phyloP scores from a whole-genome alignment of 2,888 invertebrate species.

The Zygothrica quintamaculata region DNA sequence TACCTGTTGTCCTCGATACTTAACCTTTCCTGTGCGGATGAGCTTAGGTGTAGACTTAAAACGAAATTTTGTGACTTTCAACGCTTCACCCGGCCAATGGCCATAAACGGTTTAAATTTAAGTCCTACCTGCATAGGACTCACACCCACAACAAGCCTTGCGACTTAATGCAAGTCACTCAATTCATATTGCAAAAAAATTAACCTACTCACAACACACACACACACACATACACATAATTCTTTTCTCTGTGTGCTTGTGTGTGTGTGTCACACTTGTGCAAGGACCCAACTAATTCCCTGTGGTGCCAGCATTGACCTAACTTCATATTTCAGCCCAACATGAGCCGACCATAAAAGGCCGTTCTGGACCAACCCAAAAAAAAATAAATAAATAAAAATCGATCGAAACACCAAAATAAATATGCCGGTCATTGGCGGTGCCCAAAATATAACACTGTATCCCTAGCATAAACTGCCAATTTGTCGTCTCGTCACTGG shows the following conservation, averaged over 20 bases:
- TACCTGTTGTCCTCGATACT: slow-evolving; percentile 44
- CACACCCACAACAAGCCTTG: slow-evolving; percentile 37
- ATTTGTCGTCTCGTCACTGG: slow-evolving; percentile 55
- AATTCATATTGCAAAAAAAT: slow-evolving; percentile 23
- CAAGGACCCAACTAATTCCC: slow-evolving; percentile 18
- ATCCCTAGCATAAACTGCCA: slow-evolving; percentile 15
- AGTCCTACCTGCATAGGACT: slow-evolving; percentile 41
- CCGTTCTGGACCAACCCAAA: slow-evolving; percentile 17
- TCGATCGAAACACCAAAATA: slow-evolving; percentile 55
- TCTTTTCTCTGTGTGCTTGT: too few species aligned
- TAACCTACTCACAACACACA: not conserved
- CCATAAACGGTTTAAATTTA: slow-evolving; percentile 62
- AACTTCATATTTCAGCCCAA: slow-evolving; percentile 17
- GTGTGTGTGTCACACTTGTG: slow-evolving; percentile 11
- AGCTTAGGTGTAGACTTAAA: slow-evolving; percentile 3
- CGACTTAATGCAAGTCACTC: slow-evolving; percentile 39
- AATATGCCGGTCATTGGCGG: slow-evolving; percentile 68
- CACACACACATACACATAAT: not conserved
- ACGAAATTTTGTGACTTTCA: slow-evolving; percentile 67
- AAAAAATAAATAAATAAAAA: slow-evolving; percentile 30
- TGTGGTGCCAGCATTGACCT: slow-evolving; percentile 18
- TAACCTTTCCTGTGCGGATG: slow-evolving; percentile 35
- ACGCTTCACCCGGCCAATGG: slow-evolving; percentile 51
- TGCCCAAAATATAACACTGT: slow-evolving; percentile 21
- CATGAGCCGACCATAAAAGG: slow-evolving; percentile 25